A percentile compares a stretch with the other conserved stretches of the same genome.
Conservation (phyloP, 53 echinoderm and acorn worm genomes). For the Echinarachnius parma region DNA sequence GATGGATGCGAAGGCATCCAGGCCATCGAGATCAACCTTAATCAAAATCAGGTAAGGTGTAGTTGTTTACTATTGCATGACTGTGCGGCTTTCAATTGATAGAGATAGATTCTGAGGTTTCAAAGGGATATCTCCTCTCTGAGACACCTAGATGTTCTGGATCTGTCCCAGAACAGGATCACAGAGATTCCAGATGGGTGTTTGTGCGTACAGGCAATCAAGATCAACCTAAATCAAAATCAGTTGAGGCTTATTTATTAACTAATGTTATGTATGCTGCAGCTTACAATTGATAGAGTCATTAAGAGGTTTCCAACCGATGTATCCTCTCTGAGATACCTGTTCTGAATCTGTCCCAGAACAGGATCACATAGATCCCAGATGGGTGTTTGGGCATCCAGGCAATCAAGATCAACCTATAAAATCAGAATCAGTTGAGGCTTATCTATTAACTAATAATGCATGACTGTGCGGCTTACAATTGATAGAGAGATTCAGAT, state of each 20-base stretch:
- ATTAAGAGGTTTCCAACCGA: constrained; percentile 67
- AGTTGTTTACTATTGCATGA: not conserved
- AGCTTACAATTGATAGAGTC: no score
- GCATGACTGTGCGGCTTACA: no score
- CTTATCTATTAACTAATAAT: no score
- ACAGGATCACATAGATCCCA: constrained; percentile 65
- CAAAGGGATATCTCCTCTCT: constrained; percentile 70
- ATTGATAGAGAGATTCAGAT: no score
- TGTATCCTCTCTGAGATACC: constrained; percentile 73
- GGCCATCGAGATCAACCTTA: constrained; percentile 90
- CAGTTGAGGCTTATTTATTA: constrained; percentile 90
- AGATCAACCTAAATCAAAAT: constrained; percentile 94
- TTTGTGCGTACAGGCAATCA: constrained; percentile 72
- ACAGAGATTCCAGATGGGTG: constrained; percentile 66
- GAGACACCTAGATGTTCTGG: constrained; percentile 84
- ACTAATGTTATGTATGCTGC: no score
- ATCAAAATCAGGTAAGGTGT: constrained; percentile 90
- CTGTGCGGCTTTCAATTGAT: no score
- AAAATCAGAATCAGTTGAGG: constrained; percentile 99
- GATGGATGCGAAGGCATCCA: constrained; percentile 69
- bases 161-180: constrained; percentile 83
- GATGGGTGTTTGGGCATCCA: constrained; percentile 68
- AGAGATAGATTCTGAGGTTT: constrained; percentile 60
- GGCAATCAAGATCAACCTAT: constrained; percentile 86
- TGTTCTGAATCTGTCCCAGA: constrained; percentile 89